A percentile compares a stretch with the other conserved stretches of the same genome.
Conservation (phyloP, 2,888 invertebrate species). For the Pyrochroa serraticornis region DNA sequence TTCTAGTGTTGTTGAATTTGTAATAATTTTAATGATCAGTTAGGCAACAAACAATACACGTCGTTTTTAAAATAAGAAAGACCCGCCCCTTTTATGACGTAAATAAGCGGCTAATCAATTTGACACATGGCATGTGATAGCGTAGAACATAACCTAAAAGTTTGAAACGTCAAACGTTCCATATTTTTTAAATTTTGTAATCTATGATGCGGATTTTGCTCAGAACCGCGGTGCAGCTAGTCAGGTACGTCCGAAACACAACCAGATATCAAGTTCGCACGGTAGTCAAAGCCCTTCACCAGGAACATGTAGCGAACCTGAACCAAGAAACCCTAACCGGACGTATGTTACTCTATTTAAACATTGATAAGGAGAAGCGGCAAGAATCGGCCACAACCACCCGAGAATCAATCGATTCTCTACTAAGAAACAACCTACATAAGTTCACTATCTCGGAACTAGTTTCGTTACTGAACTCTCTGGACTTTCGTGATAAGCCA, state of each 20-base stretch:
- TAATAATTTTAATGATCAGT: too few relatives aligned
- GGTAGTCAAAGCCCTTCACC: slow-evolving; percentile 7
- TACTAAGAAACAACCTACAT: slow-evolving; percentile 10
- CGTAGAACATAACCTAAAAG: too few relatives aligned
- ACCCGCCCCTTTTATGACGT: too few relatives aligned
- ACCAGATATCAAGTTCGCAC: slow-evolving; percentile 4
- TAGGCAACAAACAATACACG: too few relatives aligned
- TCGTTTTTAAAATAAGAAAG: too few relatives aligned
- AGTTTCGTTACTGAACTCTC: slow-evolving; percentile 26
- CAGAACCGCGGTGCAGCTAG: too few relatives aligned
- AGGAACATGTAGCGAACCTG: slow-evolving; percentile 11
- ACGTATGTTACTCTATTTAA: slow-evolving; percentile 41
- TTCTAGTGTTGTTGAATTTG: too few relatives aligned
- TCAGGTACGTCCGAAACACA: background rate
- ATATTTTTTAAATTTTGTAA: too few relatives aligned
- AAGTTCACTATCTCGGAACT: slow-evolving; percentile 30
- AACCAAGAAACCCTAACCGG: slow-evolving; percentile 40
- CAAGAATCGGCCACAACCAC: background rate
- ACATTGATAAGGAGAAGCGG: slow-evolving; percentile 21
- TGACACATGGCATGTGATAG: too few relatives aligned
- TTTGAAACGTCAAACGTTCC: too few relatives aligned
- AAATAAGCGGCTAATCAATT: too few relatives aligned
- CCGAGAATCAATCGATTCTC: background rate
- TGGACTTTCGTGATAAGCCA: slow-evolving; percentile 26
- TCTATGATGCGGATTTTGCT: too few relatives aligned